Conservation (phyloP, 2,888 invertebrate species). For the Cloeon dipterum region DNA sequence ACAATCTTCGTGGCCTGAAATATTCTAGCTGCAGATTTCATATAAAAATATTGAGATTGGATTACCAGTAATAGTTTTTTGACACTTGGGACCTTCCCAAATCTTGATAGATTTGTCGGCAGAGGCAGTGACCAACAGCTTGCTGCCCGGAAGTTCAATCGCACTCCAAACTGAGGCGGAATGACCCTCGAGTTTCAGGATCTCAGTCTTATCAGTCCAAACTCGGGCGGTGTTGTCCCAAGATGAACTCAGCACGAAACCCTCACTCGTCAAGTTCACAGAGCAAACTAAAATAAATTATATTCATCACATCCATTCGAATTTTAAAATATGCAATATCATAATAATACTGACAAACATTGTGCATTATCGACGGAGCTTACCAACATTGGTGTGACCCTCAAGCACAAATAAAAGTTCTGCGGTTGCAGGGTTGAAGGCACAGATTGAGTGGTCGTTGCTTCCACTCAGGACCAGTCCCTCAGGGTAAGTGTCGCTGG, state of each 20-base stretch:
- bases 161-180: conserved; percentile 73
- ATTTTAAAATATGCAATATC: too few relatives aligned
- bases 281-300: conserved; percentile 22
- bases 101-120: conserved; percentile 79
- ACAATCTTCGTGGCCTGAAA: conserved; percentile 72
- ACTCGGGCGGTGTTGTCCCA: conserved; percentile 80
- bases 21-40: background rate
- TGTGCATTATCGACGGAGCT: too few relatives aligned
- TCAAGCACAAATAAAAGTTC: conserved; percentile 42
- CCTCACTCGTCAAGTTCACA: conserved; percentile 23
- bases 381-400: conserved; percentile 55
- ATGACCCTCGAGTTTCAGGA: conserved; percentile 38
- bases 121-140: conserved; percentile 55
- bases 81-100: conserved; percentile 51
- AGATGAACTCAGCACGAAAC: conserved; percentile 57
- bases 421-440: conserved; percentile 47
- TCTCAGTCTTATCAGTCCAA: conserved; percentile 37
- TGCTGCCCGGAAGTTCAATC: conserved; percentile 25
- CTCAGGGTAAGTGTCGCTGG: conserved; percentile 40
- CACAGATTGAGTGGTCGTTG: conserved; percentile 63
- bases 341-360: too few relatives aligned
- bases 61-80: conserved; percentile 39
- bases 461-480: conserved; percentile 73
- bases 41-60: too few relatives aligned
- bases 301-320: too few relatives aligned